Evolutionary conservation across 1,140 invertebrate genomes (phyloP), one percentile per base, ranked within the genome.

Genomic region (Drosophila kurseongensis): DNA sequence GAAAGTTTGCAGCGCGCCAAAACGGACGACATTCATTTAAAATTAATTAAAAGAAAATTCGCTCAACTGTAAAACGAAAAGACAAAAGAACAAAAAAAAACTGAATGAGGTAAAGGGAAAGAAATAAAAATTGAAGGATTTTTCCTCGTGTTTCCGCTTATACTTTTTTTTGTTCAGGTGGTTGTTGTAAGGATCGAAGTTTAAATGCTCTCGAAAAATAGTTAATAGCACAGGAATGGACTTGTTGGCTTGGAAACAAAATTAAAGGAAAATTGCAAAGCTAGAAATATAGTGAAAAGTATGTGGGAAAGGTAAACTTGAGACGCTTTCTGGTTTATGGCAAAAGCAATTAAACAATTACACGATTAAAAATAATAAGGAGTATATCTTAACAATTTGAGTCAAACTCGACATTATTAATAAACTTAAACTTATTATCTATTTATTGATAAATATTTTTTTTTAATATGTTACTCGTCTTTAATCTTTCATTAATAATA

Each of bases 21-120:
- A 78, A 55, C 83, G 79, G 83, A 76, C 75, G 83, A 88, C 83
- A 88, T 88, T 88, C 83, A 88, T 88, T 88, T 88, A 88, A 88
- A 88, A 88, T 88, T 88, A 88, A 88, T 88, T 88, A 88, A 88
- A 88, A 89, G 83, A 88, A 88, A 88, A 88, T 89, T 89, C 83
- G 83, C 84, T 88, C 84, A 73, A 89, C 83, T 89, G 83, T 89
- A 71, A 89, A 88, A 77, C 75, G 69, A 69, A 89, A 88, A 88
- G 78, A 81, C 82, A 86, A 88, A 86, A 86, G 75, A 60, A 84
- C 51, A 82, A 66, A 76, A 67, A 50, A 44, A 78, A 62, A 42
- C 38, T 40, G 40, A 52, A 36, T 29, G 55, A 55, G 50, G 58
- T 77, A 60, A 56, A 51, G 38, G 62, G 14, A 74, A 59, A 74